Conservation (phyloP, 2,888 invertebrate genomes). For the Lobophora halterata region DNA sequence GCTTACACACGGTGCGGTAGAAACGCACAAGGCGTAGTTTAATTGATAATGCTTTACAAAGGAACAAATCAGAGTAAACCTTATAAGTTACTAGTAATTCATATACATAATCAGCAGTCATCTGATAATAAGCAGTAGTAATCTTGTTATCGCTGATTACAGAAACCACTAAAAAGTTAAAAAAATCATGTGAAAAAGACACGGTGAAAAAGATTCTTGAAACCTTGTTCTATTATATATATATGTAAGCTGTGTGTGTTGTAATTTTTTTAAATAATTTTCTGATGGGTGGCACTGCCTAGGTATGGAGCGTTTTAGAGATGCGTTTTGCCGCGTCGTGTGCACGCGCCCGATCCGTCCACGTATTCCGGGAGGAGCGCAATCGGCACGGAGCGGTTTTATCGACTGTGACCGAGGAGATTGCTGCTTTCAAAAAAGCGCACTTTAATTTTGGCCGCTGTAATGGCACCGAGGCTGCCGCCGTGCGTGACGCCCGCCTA, state of each 20-base stretch:
- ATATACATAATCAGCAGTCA: too few relatives aligned
- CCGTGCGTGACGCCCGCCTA: conserved; percentile 70
- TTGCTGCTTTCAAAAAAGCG: conserved; percentile 72
- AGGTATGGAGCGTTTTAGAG: not conserved
- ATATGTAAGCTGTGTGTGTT: too few relatives aligned
- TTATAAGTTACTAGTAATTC: too few relatives aligned
- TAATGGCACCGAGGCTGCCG: conserved; percentile 45
- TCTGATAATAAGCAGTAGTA: too few relatives aligned
- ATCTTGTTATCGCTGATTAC: too few relatives aligned
- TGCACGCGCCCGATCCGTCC: conserved; percentile 16
- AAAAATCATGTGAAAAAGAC: too few relatives aligned
- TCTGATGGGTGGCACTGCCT: not conserved
- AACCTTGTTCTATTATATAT: too few relatives aligned
- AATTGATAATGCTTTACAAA: too few relatives aligned
- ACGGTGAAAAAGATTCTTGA: too few relatives aligned
- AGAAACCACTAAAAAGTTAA: too few relatives aligned
- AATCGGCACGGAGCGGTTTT: conserved; percentile 75
- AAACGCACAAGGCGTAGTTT: conserved; percentile 2
- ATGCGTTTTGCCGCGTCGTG: conserved; percentile 13
- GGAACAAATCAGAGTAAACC: too few relatives aligned
- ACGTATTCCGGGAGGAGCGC: conserved; percentile 52
- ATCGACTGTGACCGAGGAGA: conserved; percentile 74
- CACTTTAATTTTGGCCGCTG: conserved; percentile 71
- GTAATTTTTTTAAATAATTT: too few relatives aligned
- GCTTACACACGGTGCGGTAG: conserved; percentile 12